Percentiles rank a stretch among this genome's conserved stretches.
Evolutionary conservation across 2,888 invertebrate species (phyloP).

Genomic region (Tetheella fluctuosa): DNA sequence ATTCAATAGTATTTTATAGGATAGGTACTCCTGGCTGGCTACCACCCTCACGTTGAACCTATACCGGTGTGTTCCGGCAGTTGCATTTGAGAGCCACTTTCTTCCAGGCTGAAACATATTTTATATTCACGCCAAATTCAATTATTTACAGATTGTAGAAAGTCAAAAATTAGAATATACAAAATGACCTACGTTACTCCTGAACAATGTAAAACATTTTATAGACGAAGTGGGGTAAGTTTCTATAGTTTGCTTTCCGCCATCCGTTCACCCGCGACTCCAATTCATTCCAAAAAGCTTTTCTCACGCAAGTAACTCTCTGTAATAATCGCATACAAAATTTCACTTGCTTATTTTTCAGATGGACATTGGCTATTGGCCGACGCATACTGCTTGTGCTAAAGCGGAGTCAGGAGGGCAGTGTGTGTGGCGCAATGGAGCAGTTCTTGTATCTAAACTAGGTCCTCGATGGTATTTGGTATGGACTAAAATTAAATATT

Average conservation of each 20-base stretch:
- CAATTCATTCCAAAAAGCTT: no score
- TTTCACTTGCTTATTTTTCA: conserved; percentile 27
- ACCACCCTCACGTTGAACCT: no score
- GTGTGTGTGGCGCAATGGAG: conserved; percentile 57
- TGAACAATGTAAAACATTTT: conserved; percentile 45
- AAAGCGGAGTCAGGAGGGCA: conserved; percentile 35
- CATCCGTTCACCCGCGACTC: no score
- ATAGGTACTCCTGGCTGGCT: no score
- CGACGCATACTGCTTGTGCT: conserved; percentile 52
- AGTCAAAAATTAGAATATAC: conserved; percentile 40
- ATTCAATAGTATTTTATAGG: no score
- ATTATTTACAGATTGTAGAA: conserved; percentile 46
- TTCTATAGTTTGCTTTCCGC: no score
- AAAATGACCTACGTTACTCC: conserved; percentile 46
- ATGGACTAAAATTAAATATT: background rate
- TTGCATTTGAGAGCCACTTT: no score
- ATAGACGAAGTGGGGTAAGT: conserved; percentile 48
- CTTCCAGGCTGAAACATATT: no score
- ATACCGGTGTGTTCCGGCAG: no score
- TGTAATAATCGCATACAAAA: no score
- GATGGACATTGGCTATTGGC: conserved; percentile 53
- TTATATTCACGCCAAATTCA: conserved; percentile 8
- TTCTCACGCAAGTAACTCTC: background rate
- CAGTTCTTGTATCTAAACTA: conserved; percentile 43
- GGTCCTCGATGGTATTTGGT: conserved; percentile 51